phyloP scores from a whole-genome alignment of 2,888 invertebrate species.

The Leistus spinibarbis region DNA sequence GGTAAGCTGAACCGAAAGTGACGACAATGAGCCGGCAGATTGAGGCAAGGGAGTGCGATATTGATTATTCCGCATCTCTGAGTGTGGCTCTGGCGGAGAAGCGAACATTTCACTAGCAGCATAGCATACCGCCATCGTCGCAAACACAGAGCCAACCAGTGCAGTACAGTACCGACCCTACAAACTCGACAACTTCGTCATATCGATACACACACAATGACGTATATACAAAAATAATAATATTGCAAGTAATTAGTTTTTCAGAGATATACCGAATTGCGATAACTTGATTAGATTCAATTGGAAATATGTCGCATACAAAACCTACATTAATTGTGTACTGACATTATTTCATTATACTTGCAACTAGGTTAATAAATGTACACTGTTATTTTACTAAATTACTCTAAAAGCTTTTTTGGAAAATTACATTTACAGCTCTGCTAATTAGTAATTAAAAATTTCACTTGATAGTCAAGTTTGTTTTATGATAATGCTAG shows the following conservation, averaged over 20 bases:
- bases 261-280: neutral
- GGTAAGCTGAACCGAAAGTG: slow-evolving; percentile 20
- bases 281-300: neutral
- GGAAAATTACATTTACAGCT: no score
- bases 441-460: no score
- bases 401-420: no score
- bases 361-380: neutral
- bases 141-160: neutral
- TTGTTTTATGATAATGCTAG: no score
- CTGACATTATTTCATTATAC: neutral
- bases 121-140: neutral
- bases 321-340: neutral
- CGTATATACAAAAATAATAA: neutral
- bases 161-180: neutral
- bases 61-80: slow-evolving; percentile 55
- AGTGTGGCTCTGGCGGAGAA: slow-evolving; percentile 8
- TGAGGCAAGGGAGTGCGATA: slow-evolving; percentile 50
- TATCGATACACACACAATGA: neutral
- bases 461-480: no score
- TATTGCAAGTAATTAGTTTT: neutral
- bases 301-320: neutral
- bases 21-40: slow-evolving; percentile 30
- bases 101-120: neutral
- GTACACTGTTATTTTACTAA: no score
- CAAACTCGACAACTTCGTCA: neutral